These are phyloP conservation scores for Germaria angustata DNA, from an alignment of 2,888 invertebrate species.

Conservation along the genomic window DNA sequence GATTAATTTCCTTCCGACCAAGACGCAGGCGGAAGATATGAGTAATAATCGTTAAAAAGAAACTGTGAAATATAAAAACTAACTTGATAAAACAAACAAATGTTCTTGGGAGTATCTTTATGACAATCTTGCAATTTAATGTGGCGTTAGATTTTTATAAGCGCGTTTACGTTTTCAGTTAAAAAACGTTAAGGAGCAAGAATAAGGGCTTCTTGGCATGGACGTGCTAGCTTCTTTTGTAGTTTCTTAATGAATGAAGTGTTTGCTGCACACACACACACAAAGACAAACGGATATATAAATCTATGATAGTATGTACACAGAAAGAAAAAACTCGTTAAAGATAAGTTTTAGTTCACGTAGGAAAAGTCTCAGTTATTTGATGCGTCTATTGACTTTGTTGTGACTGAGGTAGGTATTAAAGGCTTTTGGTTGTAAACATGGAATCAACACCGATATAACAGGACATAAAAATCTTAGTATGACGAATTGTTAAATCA, in stretches of 20 bases:
- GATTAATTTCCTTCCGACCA: background rate
- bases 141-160: conserved; percentile 63
- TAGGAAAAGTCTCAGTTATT: too few relatives aligned
- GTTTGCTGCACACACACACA: background rate
- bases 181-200: background rate
- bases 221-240: background rate
- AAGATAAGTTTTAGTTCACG: too few relatives aligned
- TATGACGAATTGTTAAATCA: too few relatives aligned
- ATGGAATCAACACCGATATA: too few relatives aligned
- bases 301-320: too few relatives aligned
- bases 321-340: too few relatives aligned
- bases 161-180: conserved; percentile 27
- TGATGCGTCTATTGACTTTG: too few relatives aligned
- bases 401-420: too few relatives aligned
- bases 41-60: conserved; percentile 8
- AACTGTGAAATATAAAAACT: conserved; percentile 13
- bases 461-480: too few relatives aligned
- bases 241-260: background rate
- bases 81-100: conserved; percentile 49
- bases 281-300: background rate
- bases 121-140: conserved; percentile 66
- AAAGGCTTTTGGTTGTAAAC: too few relatives aligned
- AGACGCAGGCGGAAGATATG: background rate
- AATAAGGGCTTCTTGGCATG: conserved; percentile 3
- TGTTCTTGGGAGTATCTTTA: conserved; percentile 51